A percentile compares a stretch with the other conserved stretches of the same genome.
These are phyloP conservation scores for Ctenopoma multispine DNA, from an alignment of 2,797 vertebrate species.

Conservation along the genomic window DNA sequence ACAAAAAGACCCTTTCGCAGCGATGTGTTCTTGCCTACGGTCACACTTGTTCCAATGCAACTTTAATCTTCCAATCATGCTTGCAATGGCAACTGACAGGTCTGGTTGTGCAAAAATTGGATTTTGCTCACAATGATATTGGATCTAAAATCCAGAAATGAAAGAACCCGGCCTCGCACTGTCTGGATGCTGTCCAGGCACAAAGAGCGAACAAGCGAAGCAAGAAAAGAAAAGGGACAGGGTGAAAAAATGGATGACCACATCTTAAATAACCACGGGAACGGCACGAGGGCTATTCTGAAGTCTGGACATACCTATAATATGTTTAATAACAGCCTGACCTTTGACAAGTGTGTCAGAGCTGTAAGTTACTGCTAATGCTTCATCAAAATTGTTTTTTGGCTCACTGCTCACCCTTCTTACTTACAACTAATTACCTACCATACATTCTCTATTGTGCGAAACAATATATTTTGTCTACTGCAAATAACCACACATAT, in stretches of 20 bases:
- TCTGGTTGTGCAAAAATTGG: slow-evolving; percentile 43
- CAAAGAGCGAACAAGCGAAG: neutral
- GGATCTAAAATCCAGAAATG: slow-evolving; percentile 36
- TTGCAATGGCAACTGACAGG: slow-evolving; percentile 51
- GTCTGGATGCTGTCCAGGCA: slow-evolving; percentile 14
- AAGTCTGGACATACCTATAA: slow-evolving; percentile 7
- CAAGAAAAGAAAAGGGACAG: neutral
- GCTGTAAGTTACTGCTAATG: neutral
- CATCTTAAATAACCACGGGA: slow-evolving; percentile 15
- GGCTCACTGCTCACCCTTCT: no score
- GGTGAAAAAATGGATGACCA: slow-evolving; percentile 11
- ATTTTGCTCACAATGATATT: slow-evolving; percentile 39
- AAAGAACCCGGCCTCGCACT: slow-evolving; percentile 21
- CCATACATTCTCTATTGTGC: no score
- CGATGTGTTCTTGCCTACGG: slow-evolving; percentile 66
- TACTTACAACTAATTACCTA: no score
- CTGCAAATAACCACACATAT: neutral
- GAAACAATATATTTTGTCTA: no score
- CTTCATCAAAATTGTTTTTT: no score
- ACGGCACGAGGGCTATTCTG: neutral
- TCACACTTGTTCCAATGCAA: slow-evolving; percentile 64
- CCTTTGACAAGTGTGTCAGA: neutral
- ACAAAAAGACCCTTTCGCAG: slow-evolving; percentile 47
- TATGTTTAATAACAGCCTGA: no score
- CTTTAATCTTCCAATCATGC: slow-evolving; percentile 63